Percentiles rank a stretch among this genome's conserved stretches.
These are phyloP conservation scores for Elephantulus edwardii DNA, from an alignment of 2,113 vertebrate species.

Conservation along the genomic window DNA sequence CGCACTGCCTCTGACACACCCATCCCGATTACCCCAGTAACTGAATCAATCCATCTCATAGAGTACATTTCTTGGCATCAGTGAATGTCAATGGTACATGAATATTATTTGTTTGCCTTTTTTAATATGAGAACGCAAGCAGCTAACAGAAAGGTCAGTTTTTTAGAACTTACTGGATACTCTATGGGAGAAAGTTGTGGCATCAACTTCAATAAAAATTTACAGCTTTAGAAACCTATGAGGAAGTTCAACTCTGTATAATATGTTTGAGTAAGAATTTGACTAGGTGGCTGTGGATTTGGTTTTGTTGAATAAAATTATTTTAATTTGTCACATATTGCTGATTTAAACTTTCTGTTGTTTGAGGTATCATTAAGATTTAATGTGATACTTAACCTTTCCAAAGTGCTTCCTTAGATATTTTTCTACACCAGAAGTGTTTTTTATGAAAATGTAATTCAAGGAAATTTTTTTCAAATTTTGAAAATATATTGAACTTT, in stretches of 20 bases:
- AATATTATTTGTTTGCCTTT: not conserved
- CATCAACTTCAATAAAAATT: too few relatives aligned
- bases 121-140: not conserved
- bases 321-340: not conserved
- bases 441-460: constrained; percentile 28
- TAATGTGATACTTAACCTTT: not conserved
- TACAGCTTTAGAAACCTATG: too few relatives aligned
- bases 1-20: too few relatives aligned
- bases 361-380: not conserved
- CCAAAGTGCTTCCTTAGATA: not conserved
- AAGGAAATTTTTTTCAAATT: not conserved
- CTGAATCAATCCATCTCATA: too few relatives aligned
- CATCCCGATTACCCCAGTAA: too few relatives aligned
- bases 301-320: not conserved
- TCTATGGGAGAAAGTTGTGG: too few relatives aligned
- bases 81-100: not conserved
- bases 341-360: not conserved
- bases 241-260: too few relatives aligned
- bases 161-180: too few relatives aligned
- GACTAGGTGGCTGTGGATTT: too few relatives aligned
- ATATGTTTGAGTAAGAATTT: too few relatives aligned
- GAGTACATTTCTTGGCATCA: too few relatives aligned
- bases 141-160: too few relatives aligned
- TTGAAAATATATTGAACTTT: not conserved
- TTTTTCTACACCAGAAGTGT: constrained; percentile 27